Percentiles rank a stretch among this genome's conserved stretches.
phyloP scores from a whole-genome alignment of 2,797 vertebrate species.

The Rhabdophis nuchalis region DNA sequence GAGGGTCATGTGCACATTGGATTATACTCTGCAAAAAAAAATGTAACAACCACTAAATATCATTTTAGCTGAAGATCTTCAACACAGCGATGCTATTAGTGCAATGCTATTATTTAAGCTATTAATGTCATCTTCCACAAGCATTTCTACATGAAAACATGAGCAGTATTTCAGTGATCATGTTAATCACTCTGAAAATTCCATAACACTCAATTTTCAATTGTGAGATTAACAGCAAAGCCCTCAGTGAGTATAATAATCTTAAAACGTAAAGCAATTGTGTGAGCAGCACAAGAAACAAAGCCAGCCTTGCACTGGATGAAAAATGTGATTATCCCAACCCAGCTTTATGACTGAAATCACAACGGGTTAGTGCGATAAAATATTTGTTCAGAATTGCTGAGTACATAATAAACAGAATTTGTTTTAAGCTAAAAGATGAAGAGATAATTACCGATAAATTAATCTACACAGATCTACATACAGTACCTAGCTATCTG shows the following conservation, averaged over 20 bases:
- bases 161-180: conserved; percentile 17
- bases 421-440: background rate
- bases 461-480: background rate
- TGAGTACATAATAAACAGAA: background rate
- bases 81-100: background rate
- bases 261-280: background rate
- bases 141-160: conserved; percentile 18
- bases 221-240: conserved; percentile 3
- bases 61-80: background rate
- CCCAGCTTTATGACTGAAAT: background rate
- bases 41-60: background rate
- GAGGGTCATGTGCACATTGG: no score
- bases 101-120: conserved; percentile 16
- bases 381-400: conserved; percentile 6
- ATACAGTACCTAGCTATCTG: no score
- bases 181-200: conserved; percentile 27
- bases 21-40: background rate
- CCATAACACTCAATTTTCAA: conserved; percentile 32
- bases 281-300: background rate
- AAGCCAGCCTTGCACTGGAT: background rate
- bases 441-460: background rate
- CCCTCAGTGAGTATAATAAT: background rate
- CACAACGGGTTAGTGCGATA: background rate
- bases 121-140: conserved; percentile 7
- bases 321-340: background rate